Percentiles rank a stretch among this genome's conserved stretches.
Conservation (phyloP, 2,113 vertebrate species). For the Ochotona curzoniae region DNA sequence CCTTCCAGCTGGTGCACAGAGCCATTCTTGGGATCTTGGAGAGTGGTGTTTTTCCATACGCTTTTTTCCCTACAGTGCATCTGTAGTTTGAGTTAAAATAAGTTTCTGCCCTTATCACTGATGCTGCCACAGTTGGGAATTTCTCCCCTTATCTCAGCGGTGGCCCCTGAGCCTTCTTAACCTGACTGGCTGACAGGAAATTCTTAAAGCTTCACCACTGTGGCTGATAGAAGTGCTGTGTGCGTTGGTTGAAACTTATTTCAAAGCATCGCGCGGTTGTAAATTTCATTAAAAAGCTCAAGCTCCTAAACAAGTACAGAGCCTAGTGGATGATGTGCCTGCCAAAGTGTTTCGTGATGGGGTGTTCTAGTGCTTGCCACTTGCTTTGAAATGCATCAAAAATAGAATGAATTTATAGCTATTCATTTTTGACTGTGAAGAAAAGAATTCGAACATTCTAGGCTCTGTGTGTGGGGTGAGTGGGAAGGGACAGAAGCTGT, state of each 20-base stretch:
- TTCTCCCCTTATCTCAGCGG: neutral
- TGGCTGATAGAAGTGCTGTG: neutral
- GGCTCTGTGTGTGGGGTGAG: neutral
- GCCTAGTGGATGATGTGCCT: neutral
- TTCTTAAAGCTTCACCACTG: neutral
- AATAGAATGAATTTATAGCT: neutral
- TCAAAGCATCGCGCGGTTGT: conserved; percentile 45
- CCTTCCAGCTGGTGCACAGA: neutral
- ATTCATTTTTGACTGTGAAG: conserved; percentile 13
- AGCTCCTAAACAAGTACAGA: neutral
- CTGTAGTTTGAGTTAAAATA: neutral
- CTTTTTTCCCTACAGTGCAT: neutral
- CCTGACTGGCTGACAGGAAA: conserved; percentile 1
- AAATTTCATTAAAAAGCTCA: neutral
- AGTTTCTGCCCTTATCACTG: neutral
- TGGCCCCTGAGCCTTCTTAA: neutral
- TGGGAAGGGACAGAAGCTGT: neutral
- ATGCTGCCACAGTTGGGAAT: neutral
- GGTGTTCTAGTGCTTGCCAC: neutral
- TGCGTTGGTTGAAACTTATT: neutral
- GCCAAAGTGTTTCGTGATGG: neutral
- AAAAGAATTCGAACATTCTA: neutral
- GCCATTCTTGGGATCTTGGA: neutral
- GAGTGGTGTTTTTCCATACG: neutral
- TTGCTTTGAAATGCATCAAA: neutral